A percentile compares a stretch with the other conserved stretches of the same genome.
These are phyloP conservation scores for Uropetala carovei DNA, from an alignment of 2,888 invertebrate genomes.

Conservation along the genomic window DNA sequence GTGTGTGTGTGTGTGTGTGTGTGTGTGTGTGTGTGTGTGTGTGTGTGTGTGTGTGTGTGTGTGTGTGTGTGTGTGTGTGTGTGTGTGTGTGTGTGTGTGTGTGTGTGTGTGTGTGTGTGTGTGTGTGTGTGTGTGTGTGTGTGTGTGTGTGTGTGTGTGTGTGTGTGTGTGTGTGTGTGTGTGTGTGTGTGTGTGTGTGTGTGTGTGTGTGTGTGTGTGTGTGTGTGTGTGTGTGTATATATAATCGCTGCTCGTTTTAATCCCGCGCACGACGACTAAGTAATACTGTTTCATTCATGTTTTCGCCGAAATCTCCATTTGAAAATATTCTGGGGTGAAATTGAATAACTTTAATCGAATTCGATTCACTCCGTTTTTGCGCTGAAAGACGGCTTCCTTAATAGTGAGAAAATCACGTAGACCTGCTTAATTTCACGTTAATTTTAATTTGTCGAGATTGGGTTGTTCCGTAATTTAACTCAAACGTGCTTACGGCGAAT, in stretches of 20 bases:
- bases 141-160: constrained; percentile 1
- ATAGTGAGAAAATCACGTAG: too few species aligned
- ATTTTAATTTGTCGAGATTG: too few species aligned
- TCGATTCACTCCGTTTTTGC: too few species aligned
- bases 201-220: constrained; percentile 2
- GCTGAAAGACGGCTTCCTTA: too few species aligned
- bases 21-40: constrained; percentile 1
- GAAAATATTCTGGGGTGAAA: too few species aligned
- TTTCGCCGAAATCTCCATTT: too few species aligned
- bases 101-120: constrained; percentile 1
- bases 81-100: constrained; percentile 1
- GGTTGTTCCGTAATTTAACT: too few species aligned
- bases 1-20: constrained; percentile 1
- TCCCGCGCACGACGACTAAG: too few species aligned
- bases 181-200: constrained; percentile 26
- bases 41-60: constrained; percentile 1
- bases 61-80: constrained; percentile 1
- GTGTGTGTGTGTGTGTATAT: constrained; percentile 30
- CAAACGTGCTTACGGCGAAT: too few species aligned
- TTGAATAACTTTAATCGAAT: too few species aligned
- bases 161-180: constrained; percentile 1
- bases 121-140: constrained; percentile 1
- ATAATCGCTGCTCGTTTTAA: neutral
- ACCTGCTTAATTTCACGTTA: too few species aligned
- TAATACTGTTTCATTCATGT: too few species aligned